Evolutionary conservation across 2,113 vertebrate genomes (phyloP), one percentile per base, ranked within the genome.

Genomic region (Platysteira castanea): DNA sequence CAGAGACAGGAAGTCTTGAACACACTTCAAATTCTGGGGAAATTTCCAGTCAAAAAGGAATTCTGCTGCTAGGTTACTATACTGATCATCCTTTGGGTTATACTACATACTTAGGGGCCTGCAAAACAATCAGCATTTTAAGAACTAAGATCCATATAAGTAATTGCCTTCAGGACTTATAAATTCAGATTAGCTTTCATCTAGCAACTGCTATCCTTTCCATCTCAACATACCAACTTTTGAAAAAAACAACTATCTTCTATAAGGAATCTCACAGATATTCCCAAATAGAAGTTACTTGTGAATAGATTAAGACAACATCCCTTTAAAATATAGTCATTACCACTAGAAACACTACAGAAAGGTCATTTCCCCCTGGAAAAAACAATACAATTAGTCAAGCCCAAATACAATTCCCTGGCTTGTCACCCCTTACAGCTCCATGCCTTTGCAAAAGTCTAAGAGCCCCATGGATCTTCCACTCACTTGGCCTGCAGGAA

Each of bases 401-500:
- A 47, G 33, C 26, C 65, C 84, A 83, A 75, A 87, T 15, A 41
- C 41, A 95, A 15, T 22, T 83, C 56, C 60, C 64, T 87, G 75
- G 22, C 31, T 70, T 46, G 84, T 24, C 19, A 26, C 7, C 41
- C 85, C 76, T 89, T 41, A 68, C 35, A 93, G 59, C n/a, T 91
- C 74, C 71, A 27, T 12, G 50, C 30, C 46, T 64, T 67, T 95
- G 79, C 1, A 84, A 63, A 86, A 47, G 41, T 78, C 42, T 61
- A 31, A 93, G 47, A 75, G 35, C 76, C 84, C 79, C 13, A 1
- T 17, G 50, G 33, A 68, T 74, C 61, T 84, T 71, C 73, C 87
- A 98, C 99, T 99, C 97, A 99, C 99, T 99, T 99, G 96, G 99
- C 99, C 98, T 99, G 99, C 78, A 99, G 97, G 90, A 99, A 99